Evolutionary conservation across 2,888 invertebrate species (phyloP), one percentile per base, ranked within the genome.

Genomic region (Macroteleia sp.): DNA sequence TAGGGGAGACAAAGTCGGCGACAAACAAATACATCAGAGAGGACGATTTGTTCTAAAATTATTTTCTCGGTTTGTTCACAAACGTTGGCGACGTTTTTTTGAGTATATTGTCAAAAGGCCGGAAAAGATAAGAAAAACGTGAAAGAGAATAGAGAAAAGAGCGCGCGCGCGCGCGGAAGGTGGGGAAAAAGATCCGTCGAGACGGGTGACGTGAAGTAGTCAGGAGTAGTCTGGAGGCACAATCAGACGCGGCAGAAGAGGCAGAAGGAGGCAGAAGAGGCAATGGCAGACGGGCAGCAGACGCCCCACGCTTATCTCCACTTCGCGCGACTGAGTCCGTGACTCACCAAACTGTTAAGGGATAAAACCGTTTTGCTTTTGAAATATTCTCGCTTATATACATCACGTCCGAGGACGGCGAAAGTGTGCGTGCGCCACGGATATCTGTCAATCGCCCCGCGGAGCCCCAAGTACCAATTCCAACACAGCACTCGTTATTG

Each of bases 221-320:
- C 71, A 81, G 76, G 70, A 75, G 80, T 77, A 79, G 80, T 80
- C 75, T 82, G 78, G 75, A 79, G 82, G 81, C 81, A 82, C 71
- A 80, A 76, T 78, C 64, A 76, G 74, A 78, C 81, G 87, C 88
- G 90, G 89, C 88, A 89, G 89, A 86, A 88, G 87, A 88, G 90
- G 88, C 88, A 80, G 86, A 81, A 83, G 77, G 87, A 88, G 89
- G 89, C 89, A 89, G 88, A 85, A 87, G 87, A 88, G 90, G 88
- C 88, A 80, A 88, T 87, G 88, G 89, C 90, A 90, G 90, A 90
- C 90, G 86, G 89, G 87, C 89, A 90, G 89, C 90, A 90, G 90
- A 90, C 90, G 89, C 86, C 86, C 87, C 86, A 83, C 87, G 88
- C 87, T 89, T 88, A 89, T 86, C 85, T 83, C 83, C 83, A 80